Percentiles rank a stretch among this genome's conserved stretches.
Conservation (phyloP, 1,140 invertebrate species). For the Dinoponera quadriceps region DNA sequence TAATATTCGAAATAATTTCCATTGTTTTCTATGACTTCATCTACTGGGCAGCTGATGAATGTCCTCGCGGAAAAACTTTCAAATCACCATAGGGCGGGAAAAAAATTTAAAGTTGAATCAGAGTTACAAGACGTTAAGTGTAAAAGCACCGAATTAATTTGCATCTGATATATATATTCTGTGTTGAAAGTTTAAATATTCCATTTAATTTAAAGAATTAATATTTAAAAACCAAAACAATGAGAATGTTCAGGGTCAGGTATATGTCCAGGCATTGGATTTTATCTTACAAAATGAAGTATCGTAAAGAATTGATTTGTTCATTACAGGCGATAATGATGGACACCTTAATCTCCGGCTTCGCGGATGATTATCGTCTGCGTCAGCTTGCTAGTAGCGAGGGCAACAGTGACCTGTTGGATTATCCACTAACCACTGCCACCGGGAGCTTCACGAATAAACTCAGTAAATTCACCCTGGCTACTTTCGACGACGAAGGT, state of each 20-base stretch:
- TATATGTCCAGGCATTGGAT: too few species aligned
- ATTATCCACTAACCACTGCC: constrained; percentile 84
- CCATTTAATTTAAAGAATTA: neutral
- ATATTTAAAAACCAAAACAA: neutral
- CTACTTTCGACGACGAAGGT: constrained; percentile 95
- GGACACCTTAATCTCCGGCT: constrained; percentile 95
- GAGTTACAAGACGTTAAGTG: too few species aligned
- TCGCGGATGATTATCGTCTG: constrained; percentile 90
- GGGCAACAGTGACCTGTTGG: constrained; percentile 78
- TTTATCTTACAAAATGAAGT: constrained; percentile 32
- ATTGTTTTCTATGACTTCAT: too few species aligned
- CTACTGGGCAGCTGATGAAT: too few species aligned
- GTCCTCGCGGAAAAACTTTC: too few species aligned
- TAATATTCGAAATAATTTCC: too few species aligned
- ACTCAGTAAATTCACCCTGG: constrained; percentile 93
- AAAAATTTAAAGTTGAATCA: too few species aligned
- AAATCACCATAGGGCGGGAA: too few species aligned
- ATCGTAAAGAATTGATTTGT: neutral
- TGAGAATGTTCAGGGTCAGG: too few species aligned
- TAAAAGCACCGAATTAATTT: too few species aligned
- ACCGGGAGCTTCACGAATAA: constrained; percentile 91
- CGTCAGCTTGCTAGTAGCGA: constrained; percentile 83
- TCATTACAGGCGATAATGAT: constrained; percentile 91
- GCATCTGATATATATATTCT: too few species aligned
- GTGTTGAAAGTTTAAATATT: too few species aligned